These are phyloP conservation scores for Gadus chalcogrammus DNA, from an alignment of 2,113 vertebrate genomes.

Conservation along the genomic window DNA sequence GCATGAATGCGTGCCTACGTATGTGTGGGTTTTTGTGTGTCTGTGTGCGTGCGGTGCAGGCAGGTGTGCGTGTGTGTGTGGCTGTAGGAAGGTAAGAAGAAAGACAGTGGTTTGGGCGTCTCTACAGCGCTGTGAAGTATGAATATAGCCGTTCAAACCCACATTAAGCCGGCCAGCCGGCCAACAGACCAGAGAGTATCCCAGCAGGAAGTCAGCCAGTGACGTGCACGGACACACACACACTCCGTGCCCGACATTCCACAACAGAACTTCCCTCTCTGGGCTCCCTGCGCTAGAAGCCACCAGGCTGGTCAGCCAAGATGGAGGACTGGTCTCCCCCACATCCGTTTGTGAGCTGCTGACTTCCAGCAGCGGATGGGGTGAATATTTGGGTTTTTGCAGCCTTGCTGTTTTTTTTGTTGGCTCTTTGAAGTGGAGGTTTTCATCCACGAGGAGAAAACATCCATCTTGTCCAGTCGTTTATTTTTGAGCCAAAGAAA, in stretches of 20 bases:
- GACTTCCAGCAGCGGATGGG: conserved; percentile 42
- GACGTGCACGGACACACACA: not conserved
- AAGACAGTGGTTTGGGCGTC: conserved; percentile 22
- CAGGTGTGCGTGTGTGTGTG: conserved; percentile 10
- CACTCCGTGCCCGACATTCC: conserved; percentile 41
- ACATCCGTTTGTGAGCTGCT: conserved; percentile 40
- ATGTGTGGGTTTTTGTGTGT: conserved; percentile 8
- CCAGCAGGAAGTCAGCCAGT: conserved; percentile 17
- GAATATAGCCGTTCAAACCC: conserved; percentile 44
- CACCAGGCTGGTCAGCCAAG: conserved; percentile 30
- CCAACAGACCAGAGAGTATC: conserved; percentile 32
- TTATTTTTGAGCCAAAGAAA: conserved; percentile 30
- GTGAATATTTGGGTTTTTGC: conserved; percentile 3
- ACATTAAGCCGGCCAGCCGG: conserved; percentile 5
- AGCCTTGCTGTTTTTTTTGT: conserved; percentile 35
- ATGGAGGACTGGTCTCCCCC: conserved; percentile 12
- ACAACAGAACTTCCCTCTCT: conserved; percentile 24
- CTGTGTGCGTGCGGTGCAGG: not conserved
- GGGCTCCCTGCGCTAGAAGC: conserved; percentile 20
- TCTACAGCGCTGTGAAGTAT: conserved; percentile 33
- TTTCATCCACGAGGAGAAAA: conserved; percentile 16
- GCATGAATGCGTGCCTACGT: no score
- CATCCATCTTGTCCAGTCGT: conserved; percentile 29
- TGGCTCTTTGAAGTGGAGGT: conserved; percentile 51
- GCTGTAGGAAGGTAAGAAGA: not conserved